These are phyloP conservation scores for Crenichthys baileyi DNA, from an alignment of 2,797 vertebrate species.

Conservation along the genomic window DNA sequence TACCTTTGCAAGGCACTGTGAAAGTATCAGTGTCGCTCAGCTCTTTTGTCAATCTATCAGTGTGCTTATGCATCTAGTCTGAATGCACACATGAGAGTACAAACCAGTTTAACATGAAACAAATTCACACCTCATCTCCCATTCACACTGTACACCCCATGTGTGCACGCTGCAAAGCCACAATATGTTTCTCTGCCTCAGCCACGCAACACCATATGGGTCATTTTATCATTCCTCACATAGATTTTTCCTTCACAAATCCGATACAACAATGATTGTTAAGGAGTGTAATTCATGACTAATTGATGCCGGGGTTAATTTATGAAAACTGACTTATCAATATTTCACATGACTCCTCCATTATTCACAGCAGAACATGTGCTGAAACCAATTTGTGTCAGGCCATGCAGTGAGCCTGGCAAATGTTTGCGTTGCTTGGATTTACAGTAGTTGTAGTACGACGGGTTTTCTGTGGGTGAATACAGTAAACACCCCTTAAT, in stretches of 20 bases:
- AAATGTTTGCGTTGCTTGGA: conserved; percentile 26
- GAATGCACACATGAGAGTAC: conserved; percentile 38
- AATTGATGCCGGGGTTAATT: conserved; percentile 77
- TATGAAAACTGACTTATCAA: conserved; percentile 77
- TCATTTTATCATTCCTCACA: conserved; percentile 52
- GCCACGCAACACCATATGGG: conserved; percentile 34
- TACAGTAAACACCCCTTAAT: neutral
- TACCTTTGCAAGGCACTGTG: neutral
- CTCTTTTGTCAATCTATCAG: neutral
- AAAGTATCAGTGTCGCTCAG: neutral
- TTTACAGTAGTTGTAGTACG: conserved; percentile 1
- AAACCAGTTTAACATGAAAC: conserved; percentile 11
- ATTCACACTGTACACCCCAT: conserved; percentile 16
- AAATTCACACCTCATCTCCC: conserved; percentile 33
- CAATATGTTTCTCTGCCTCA: conserved; percentile 26
- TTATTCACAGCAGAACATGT: conserved; percentile 75
- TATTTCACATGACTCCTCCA: conserved; percentile 75
- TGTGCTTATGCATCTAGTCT: conserved; percentile 67
- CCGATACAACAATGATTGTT: conserved; percentile 69
- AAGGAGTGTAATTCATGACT: conserved; percentile 73
- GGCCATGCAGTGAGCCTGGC: conserved; percentile 47
- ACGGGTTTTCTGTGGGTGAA: neutral
- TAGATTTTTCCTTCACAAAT: conserved; percentile 49
- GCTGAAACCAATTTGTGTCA: conserved; percentile 77
- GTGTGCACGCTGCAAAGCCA: conserved; percentile 25